Evolutionary conservation across 2,888 invertebrate genomes (phyloP).

Genomic region (Eristalis tenax): DNA sequence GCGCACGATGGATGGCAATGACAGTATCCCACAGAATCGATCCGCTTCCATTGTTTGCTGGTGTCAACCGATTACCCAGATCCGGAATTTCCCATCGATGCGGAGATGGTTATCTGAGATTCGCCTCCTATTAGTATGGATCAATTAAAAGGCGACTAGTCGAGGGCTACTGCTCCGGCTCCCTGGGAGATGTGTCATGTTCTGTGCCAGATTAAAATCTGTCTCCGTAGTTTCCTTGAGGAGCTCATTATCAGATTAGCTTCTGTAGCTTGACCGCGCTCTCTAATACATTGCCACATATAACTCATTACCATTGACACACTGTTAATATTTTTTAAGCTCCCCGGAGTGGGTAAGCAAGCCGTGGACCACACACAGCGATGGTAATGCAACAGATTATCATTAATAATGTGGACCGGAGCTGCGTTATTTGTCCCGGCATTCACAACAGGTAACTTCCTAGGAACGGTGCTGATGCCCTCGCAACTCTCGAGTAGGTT

Average conservation of each 20-base stretch:
- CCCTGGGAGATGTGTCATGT: conserved; percentile 70
- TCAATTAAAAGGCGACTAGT: conserved; percentile 66
- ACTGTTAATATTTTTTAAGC: conserved; percentile 68
- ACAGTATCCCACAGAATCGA: conserved; percentile 20
- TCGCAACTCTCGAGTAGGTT: conserved; percentile 44
- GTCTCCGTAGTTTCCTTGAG: conserved; percentile 64
- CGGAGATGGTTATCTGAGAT: conserved; percentile 53
- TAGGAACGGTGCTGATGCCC: conserved; percentile 53
- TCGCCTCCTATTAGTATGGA: conserved; percentile 68
- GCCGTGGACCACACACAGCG: conserved; percentile 67
- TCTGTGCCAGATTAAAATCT: conserved; percentile 64
- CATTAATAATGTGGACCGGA: conserved; percentile 72
- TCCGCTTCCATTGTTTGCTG: conserved; percentile 60
- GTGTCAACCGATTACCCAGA: conserved; percentile 67
- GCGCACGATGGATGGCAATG: conserved; percentile 51
- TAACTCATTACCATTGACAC: conserved; percentile 71
- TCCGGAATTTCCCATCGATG: conserved; percentile 59
- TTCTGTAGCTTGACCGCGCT: conserved; percentile 74
- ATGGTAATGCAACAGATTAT: conserved; percentile 70
- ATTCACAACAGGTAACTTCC: conserved; percentile 69
- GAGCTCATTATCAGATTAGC: conserved; percentile 80
- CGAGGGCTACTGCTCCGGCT: conserved; percentile 53
- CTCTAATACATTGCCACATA: conserved; percentile 54
- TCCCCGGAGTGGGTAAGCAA: conserved; percentile 43
- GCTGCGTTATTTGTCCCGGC: conserved; percentile 69